Evolutionary conservation across 2,113 vertebrate genomes (phyloP).

Genomic region (Ictidomys tridecemlineatus): DNA sequence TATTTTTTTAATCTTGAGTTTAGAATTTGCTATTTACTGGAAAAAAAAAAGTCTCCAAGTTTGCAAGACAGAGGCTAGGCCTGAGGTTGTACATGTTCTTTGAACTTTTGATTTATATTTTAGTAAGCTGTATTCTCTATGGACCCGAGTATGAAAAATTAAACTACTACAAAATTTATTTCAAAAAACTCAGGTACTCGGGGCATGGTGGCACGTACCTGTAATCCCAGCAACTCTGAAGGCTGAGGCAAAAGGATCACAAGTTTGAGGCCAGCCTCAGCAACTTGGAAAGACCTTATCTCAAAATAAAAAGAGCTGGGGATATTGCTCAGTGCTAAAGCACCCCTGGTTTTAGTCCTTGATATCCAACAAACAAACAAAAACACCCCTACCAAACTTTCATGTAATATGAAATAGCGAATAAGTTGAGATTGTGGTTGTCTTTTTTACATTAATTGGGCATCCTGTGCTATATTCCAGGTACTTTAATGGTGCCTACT

Average conservation of each 20-base stretch:
- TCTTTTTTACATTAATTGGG: not conserved
- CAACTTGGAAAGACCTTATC: too few relatives aligned
- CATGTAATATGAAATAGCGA: not conserved
- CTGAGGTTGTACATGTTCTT: not conserved
- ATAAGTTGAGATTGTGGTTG: not conserved
- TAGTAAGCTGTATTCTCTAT: not conserved
- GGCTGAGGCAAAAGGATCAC: too few relatives aligned
- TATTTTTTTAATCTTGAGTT: not conserved
- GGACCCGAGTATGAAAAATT: not conserved
- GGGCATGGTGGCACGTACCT: too few relatives aligned
- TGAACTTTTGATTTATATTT: conserved; percentile 43
- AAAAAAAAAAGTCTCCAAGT: not conserved
- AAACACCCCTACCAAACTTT: not conserved
- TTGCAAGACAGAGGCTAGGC: not conserved
- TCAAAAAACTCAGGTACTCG: not conserved
- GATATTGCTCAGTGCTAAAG: too few relatives aligned
- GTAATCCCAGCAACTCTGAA: too few relatives aligned
- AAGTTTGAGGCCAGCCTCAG: too few relatives aligned
- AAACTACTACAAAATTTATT: conserved; percentile 7
- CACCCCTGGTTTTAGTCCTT: too few relatives aligned
- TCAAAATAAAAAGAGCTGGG: too few relatives aligned
- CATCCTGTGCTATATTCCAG: not conserved
- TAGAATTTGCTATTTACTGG: not conserved
- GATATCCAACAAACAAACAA: too few relatives aligned
- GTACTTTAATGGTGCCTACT: not conserved